phyloP scores from a whole-genome alignment of 2,888 invertebrate genomes.

The Agrilus cyanescens region DNA sequence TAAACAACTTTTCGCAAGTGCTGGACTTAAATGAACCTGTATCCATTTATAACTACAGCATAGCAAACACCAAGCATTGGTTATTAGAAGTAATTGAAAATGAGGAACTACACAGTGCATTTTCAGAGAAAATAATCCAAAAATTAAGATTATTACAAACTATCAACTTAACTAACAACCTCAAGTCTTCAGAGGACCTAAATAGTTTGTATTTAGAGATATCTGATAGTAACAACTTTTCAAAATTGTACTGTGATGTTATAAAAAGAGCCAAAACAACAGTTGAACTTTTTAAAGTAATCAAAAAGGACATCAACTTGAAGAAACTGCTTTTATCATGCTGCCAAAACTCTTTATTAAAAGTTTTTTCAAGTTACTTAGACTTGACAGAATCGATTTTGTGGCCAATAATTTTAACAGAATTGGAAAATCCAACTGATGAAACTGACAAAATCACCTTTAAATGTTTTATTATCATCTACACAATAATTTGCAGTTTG shows the following conservation, averaged over 20 bases:
- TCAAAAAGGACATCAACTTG: constrained; percentile 9
- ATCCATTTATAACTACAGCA: constrained; percentile 26
- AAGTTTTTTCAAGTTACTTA: constrained; percentile 21
- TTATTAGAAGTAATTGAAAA: constrained; percentile 23
- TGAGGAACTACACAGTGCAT: constrained; percentile 12
- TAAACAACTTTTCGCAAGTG: constrained; percentile 18
- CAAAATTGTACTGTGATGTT: constrained; percentile 6
- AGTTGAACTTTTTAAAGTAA: no score
- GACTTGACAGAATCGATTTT: constrained; percentile 14
- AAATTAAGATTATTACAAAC: constrained; percentile 22
- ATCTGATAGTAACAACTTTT: constrained; percentile 2
- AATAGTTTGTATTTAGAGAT: constrained; percentile 2
- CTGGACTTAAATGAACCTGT: constrained; percentile 23
- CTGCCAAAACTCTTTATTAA: constrained; percentile 18
- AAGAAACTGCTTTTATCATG: constrained; percentile 16
- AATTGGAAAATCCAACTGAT: constrained; percentile 16
- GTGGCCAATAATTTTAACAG: constrained; percentile 16
- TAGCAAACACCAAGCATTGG: constrained; percentile 30
- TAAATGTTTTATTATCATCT: constrained; percentile 41
- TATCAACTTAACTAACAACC: constrained; percentile 21
- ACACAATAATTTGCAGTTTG: constrained; percentile 40
- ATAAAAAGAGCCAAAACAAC: constrained; percentile 12
- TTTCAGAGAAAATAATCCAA: constrained; percentile 17
- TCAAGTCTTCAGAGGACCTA: constrained; percentile 14
- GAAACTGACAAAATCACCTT: constrained; percentile 30